phyloP scores from a whole-genome alignment of 2,113 vertebrate genomes.

The Nipponia nippon region DNA sequence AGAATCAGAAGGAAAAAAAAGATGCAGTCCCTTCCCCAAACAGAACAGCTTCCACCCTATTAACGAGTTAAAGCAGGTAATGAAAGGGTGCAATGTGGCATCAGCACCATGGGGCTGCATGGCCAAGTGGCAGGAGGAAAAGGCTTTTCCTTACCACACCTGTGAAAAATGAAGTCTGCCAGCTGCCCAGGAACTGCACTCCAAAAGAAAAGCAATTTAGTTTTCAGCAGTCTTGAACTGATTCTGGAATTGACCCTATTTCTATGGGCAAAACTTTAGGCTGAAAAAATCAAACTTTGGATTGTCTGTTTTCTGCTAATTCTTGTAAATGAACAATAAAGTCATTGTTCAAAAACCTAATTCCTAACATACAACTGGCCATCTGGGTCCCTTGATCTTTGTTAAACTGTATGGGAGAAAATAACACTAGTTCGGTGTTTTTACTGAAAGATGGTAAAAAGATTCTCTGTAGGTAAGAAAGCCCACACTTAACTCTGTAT shows the following conservation, averaged over 20 bases:
- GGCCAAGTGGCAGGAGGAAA: not conserved
- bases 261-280: not conserved
- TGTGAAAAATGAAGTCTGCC: not conserved
- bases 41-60: not conserved
- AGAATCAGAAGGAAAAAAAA: not conserved
- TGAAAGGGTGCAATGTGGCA: not conserved
- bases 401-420: not conserved
- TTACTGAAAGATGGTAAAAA: not conserved
- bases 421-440: not conserved
- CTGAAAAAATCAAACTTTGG: not conserved
- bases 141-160: not conserved
- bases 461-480: not conserved
- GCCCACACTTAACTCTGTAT: not conserved
- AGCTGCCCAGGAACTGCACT: not conserved
- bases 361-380: not conserved
- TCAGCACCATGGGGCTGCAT: not conserved
- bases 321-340: not conserved
- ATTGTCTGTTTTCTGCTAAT: not conserved
- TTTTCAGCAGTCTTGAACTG: not conserved
- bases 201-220: not conserved
- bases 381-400: not conserved
- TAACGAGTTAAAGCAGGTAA: not conserved
- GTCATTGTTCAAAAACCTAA: not conserved
- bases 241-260: not conserved
- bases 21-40: not conserved